Conservation (phyloP, 2,113 vertebrate genomes). For the Lagopus leucura region DNA sequence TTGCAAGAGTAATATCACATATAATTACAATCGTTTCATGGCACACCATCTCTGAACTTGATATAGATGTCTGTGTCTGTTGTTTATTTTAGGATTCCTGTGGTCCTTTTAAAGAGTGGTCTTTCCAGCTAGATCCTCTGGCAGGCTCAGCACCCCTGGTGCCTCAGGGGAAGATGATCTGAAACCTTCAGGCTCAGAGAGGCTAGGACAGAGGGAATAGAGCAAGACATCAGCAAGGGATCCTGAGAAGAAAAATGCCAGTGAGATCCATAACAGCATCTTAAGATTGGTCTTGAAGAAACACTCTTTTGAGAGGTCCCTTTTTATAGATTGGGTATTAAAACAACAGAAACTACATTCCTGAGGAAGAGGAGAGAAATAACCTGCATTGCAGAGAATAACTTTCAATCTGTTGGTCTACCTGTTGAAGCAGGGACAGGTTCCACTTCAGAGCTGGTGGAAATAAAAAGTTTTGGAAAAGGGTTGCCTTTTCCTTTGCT, state of each 20-base stretch:
- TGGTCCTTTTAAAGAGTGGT: neutral
- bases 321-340: neutral
- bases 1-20: neutral
- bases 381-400: neutral
- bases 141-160: neutral
- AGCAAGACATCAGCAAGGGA: neutral
- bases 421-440: neutral
- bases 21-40: neutral
- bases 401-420: neutral
- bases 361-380: neutral
- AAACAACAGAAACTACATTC: neutral
- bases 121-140: neutral
- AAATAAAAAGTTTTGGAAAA: neutral
- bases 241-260: neutral
- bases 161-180: neutral
- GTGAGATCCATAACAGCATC: neutral
- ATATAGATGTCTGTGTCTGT: neutral
- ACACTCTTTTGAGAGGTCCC: accelerated
- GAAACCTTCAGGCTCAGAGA: neutral
- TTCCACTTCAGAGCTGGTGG: neutral
- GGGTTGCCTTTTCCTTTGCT: neutral
- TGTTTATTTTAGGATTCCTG: neutral
- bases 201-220: neutral
- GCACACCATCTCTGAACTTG: neutral
- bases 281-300: neutral